Conservation (phyloP, 2,797 vertebrate genomes). For the Enteromius paludinosus region DNA sequence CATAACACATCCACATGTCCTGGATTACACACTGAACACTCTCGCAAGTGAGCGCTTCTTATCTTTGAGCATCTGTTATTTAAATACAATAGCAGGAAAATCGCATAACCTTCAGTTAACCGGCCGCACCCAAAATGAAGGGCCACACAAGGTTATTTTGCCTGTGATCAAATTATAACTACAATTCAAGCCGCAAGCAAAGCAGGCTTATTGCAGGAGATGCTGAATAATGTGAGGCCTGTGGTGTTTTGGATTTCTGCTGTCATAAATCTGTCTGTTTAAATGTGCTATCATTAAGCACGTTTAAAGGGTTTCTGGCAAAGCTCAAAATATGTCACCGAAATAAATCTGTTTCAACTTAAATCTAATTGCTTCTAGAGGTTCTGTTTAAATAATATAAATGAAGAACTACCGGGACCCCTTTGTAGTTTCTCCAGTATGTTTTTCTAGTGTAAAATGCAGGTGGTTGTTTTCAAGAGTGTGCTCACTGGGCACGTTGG, state of each 20-base stretch:
- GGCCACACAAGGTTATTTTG: slow-evolving; percentile 10
- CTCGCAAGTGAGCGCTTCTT: background rate
- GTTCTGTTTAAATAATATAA: slow-evolving; percentile 14
- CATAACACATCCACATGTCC: background rate
- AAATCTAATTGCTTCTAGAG: background rate
- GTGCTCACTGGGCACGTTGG: background rate
- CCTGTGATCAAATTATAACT: slow-evolving; percentile 7
- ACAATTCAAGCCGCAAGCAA: background rate
- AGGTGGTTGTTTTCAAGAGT: background rate
- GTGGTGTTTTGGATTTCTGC: slow-evolving; percentile 4
- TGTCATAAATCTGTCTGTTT: slow-evolving; percentile 23
- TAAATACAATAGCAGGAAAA: slow-evolving; percentile 27
- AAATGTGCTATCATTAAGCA: slow-evolving; percentile 21
- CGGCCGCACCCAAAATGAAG: background rate
- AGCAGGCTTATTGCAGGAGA: background rate
- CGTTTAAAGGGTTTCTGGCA: slow-evolving; percentile 6
- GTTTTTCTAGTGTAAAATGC: background rate
- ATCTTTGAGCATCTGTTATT: slow-evolving; percentile 21
- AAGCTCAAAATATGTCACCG: slow-evolving; percentile 1
- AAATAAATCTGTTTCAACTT: slow-evolving; percentile 20
- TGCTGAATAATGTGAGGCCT: slow-evolving; percentile 24
- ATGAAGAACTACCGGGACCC: background rate
- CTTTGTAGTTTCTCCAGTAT: background rate
- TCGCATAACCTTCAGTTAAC: slow-evolving; percentile 8
- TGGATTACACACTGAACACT: background rate